Base-by-base conservation (phyloP, 2,113 vertebrate species). In the Kobus ellipsiprymnus region DNA sequence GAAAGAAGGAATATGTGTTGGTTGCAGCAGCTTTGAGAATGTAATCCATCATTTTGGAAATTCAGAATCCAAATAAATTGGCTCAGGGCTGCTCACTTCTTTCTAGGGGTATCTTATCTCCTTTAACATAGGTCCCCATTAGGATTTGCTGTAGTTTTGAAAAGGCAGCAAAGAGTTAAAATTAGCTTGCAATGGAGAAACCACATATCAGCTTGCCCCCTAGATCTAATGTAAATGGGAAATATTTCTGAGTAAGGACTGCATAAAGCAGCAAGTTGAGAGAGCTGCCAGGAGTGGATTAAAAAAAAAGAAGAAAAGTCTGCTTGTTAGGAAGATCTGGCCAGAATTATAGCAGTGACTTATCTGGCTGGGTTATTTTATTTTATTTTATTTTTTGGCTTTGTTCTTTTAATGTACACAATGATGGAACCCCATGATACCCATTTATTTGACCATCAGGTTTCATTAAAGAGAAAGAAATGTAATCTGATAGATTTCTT, bases 151-250 rank as follows among this genome's bases (percentile, higher is more conserved):
- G 9, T 17, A 88, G 60, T 52, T 96, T 78, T 77, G 0, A 57
- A 89, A 80, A 86, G 54, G 40, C 9, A 89, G 19, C 17, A 83
- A 84, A 59, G 30, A 91, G 36, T 86, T 95, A 77, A 83, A 82
- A 60, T 83, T 91, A 19, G 5, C 25, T 90, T 86, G 71, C 71
- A 74, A 44, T 57, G 80, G 3, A 48, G 10, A 52, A 95, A 14
- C 30, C 29, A 81, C 25, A 81, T 55, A 60, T 94, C 7, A 71
- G 52, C 13, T 92, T 0, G 2, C 3, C 15, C 9, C n/a, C 5
- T 62, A 60, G 17, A 77, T 86, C 29, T 86, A 91, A 60, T 97
- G 90, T 95, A 94, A 97, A 44, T 30, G 50, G 25, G n/a, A 94
- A 52, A 50, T 88, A 89, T 86, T 87, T 50, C 57, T 91, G 60